phyloP scores from a whole-genome alignment of 1,140 invertebrate genomes.

The Caenorhabditis brenneri region DNA sequence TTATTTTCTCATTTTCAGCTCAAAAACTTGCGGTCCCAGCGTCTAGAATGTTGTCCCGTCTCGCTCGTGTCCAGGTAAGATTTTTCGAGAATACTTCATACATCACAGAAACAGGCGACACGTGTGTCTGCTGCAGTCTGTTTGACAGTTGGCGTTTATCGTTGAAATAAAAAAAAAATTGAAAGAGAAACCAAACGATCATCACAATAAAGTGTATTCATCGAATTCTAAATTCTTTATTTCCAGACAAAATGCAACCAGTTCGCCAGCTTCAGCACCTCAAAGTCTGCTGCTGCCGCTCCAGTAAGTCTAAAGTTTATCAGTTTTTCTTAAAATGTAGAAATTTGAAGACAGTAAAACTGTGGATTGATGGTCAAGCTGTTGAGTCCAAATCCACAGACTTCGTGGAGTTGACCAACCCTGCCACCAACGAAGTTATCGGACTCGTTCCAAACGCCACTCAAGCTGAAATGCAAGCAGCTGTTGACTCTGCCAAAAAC shows the following conservation, averaged over 20 bases:
- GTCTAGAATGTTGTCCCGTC: conserved; percentile 21
- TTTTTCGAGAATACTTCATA: background rate
- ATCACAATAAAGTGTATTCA: background rate
- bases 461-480: conserved; percentile 86
- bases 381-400: conserved; percentile 70
- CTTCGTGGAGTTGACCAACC: conserved; percentile 69
- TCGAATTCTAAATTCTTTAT: background rate
- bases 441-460: conserved; percentile 88
- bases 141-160: conserved; percentile 1
- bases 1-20: background rate
- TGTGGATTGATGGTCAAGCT: conserved; percentile 69
- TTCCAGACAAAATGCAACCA: conserved; percentile 20
- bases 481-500: conserved; percentile 83
- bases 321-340: background rate
- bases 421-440: conserved; percentile 77
- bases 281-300: conserved; percentile 1
- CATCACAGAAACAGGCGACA: background rate
- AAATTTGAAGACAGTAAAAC: conserved; percentile 61
- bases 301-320: background rate
- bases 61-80: conserved; percentile 15
- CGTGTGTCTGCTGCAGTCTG: background rate
- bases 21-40: conserved; percentile 16
- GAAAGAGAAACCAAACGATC: conserved; percentile 29
- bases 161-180: background rate
- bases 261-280: conserved; percentile 11